Evolutionary conservation across 2,797 vertebrate species (phyloP).

Genomic region (Tenualosa ilisha): DNA sequence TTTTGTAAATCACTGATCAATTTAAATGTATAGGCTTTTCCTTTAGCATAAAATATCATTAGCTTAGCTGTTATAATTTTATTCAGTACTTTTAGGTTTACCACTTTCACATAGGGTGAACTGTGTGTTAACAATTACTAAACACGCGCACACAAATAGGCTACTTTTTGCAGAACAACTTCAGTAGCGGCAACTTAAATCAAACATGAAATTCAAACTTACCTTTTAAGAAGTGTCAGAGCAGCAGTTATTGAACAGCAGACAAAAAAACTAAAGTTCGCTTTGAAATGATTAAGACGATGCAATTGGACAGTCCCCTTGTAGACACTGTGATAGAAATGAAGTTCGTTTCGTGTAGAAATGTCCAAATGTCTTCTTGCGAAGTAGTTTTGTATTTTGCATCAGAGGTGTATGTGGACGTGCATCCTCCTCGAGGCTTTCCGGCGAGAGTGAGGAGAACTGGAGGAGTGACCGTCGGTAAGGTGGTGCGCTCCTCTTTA

Average conservation of each 20-base stretch:
- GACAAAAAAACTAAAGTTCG: background rate
- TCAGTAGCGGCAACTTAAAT: background rate
- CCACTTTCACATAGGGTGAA: too few species aligned
- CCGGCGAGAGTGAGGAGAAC: conserved; percentile 62
- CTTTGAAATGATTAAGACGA: background rate
- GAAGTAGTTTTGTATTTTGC: background rate
- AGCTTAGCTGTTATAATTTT: background rate
- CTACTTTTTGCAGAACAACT: too few species aligned
- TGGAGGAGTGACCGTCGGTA: conserved; percentile 74
- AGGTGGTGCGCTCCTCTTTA: conserved; percentile 67
- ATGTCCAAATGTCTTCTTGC: background rate
- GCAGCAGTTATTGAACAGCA: conserved; percentile 16
- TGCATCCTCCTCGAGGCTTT: conserved; percentile 58
- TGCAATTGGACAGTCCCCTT: background rate
- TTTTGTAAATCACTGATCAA: background rate
- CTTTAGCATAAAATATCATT: background rate
- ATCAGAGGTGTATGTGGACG: conserved; percentile 47
- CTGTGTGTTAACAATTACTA: too few species aligned
- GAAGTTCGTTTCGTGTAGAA: background rate
- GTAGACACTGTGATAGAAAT: background rate
- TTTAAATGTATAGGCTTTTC: background rate
- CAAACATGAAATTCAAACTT: background rate
- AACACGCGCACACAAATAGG: too few species aligned
- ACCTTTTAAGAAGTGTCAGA: conserved; percentile 8
- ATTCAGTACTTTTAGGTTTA: background rate